A percentile compares a stretch with the other conserved stretches of the same genome.
Evolutionary conservation across 2,113 vertebrate species (phyloP).

Genomic region (Xenopus tropicalis): UCB_Xtro_10.0 CM004445.2:17160501-17161000

Average conservation of each 20-base stretch:
- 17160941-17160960: neutral
- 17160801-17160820: slow-evolving; percentile 61
- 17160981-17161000: neutral
- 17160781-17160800: slow-evolving; percentile 62
- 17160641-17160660: slow-evolving; percentile 85
- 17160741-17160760: slow-evolving; percentile 71
- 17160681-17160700: slow-evolving; percentile 67
- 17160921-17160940: slow-evolving; percentile 60
- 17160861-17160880: slow-evolving; percentile 65
- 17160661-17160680: slow-evolving; percentile 71
- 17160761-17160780: slow-evolving; percentile 55
- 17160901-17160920: slow-evolving; percentile 87
- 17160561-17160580: slow-evolving; percentile 58
- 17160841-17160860: slow-evolving; percentile 89
- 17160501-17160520: slow-evolving; percentile 40
- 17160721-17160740: slow-evolving; percentile 57
- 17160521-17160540: slow-evolving; percentile 70
- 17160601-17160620: slow-evolving; percentile 65
- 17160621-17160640: slow-evolving; percentile 77
- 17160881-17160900: slow-evolving; percentile 83
- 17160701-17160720: slow-evolving; percentile 75
- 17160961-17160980: neutral
- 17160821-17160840: slow-evolving; percentile 84
- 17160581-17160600: slow-evolving; percentile 58
- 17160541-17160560: slow-evolving; percentile 64